Evolutionary conservation across 2,797 vertebrate species (phyloP).

Genomic region (Gadopsis marmoratus): DNA sequence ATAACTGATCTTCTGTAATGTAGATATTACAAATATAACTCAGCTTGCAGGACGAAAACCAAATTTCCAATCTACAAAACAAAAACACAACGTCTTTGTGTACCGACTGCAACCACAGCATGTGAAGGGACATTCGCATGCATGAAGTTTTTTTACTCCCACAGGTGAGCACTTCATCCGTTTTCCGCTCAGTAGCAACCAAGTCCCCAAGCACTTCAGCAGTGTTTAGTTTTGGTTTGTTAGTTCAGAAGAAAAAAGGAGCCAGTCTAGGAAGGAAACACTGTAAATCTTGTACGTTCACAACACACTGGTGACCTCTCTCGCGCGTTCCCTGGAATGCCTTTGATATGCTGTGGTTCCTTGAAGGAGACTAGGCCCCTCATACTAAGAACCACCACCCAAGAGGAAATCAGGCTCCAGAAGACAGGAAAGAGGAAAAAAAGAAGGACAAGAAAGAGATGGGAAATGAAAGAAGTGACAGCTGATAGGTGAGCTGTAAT

Average conservation of each 20-base stretch:
- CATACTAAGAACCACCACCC: conserved; percentile 39
- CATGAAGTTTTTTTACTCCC: background rate
- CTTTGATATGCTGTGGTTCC: conserved; percentile 67
- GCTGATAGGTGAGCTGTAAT: conserved; percentile 56
- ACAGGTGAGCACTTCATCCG: conserved; percentile 10
- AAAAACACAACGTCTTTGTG: background rate
- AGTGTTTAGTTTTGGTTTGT: conserved; percentile 39
- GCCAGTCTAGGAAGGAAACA: conserved; percentile 28
- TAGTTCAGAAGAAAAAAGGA: conserved; percentile 2
- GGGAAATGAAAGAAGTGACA: conserved; percentile 24
- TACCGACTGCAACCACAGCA: background rate
- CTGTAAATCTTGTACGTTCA: conserved; percentile 54
- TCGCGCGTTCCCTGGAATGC: conserved; percentile 57
- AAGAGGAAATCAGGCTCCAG: conserved; percentile 39
- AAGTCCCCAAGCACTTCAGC: conserved; percentile 18
- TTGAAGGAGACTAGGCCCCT: conserved; percentile 49
- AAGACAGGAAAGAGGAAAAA: conserved; percentile 19
- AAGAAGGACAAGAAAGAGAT: conserved; percentile 18
- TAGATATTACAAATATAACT: background rate
- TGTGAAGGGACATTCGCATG: background rate
- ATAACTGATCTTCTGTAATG: background rate
- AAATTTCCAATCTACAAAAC: background rate
- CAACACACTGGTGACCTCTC: conserved; percentile 62
- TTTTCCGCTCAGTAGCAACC: conserved; percentile 17
- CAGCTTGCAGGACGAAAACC: background rate